Percentiles rank a stretch among this genome's conserved stretches.
Evolutionary conservation across 1,140 invertebrate species (phyloP).

Genomic region (Drosophila novamexicana): DNA sequence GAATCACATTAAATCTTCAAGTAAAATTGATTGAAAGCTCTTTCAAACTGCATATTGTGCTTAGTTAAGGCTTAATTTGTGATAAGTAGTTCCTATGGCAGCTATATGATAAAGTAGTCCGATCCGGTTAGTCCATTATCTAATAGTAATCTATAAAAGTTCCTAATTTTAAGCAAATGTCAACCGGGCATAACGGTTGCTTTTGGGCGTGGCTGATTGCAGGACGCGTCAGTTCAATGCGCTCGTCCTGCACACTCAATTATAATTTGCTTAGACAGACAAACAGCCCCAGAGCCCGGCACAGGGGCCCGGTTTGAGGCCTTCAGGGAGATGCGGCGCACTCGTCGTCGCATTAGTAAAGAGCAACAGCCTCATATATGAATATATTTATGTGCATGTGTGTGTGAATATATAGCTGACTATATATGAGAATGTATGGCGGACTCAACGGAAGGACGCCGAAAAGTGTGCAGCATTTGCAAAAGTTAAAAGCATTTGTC

Average conservation of each 20-base stretch:
- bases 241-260: slow-evolving; percentile 76
- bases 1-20: too few relatives aligned
- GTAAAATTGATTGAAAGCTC: too few relatives aligned
- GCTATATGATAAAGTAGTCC: too few relatives aligned
- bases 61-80: too few relatives aligned
- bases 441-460: slow-evolving; percentile 11
- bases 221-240: slow-evolving; percentile 66
- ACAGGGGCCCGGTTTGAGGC: slow-evolving; percentile 10
- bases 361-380: slow-evolving; percentile 55
- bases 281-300: slow-evolving; percentile 25
- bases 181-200: neutral
- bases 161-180: neutral
- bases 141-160: neutral
- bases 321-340: slow-evolving; percentile 33
- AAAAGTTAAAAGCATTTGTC: slow-evolving; percentile 73
- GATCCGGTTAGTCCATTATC: too few relatives aligned
- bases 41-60: too few relatives aligned
- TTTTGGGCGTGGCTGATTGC: slow-evolving; percentile 20
- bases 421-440: slow-evolving; percentile 1
- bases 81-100: too few relatives aligned
- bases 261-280: slow-evolving; percentile 75
- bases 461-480: slow-evolving; percentile 68
- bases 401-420: neutral
- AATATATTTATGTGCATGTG: slow-evolving; percentile 7
- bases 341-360: slow-evolving; percentile 64